Base-by-base conservation (phyloP, 2,797 vertebrate species). In the Oreochromis mossambicus region DNA sequence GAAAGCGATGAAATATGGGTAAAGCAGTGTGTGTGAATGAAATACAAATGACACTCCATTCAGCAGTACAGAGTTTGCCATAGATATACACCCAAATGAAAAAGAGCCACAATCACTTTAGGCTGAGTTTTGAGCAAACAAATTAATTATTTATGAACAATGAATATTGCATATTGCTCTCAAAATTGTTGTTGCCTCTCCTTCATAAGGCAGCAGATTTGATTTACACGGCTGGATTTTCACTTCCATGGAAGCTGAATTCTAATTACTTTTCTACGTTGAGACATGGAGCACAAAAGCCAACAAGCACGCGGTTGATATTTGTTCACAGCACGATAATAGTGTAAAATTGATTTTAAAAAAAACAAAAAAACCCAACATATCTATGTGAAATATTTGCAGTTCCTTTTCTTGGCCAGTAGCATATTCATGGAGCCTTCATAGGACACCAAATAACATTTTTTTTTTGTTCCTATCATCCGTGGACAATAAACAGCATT, bases 111-210 rank as follows among this genome's bases (percentile, higher is more conserved):
- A 93, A 95, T 95, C 92, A 94, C 91, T 94, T 95, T 93, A 81
- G 85, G 84, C 91, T 80, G 89, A 91, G 85, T 92, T 92, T 89
- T 80, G 86, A 94, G 94, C 93, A 95, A 95, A 94, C 89, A 93
- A 84, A 94, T 95, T 89, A 90, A 94, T 95, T 92, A 95, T 96
- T 95, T 92, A 96, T 94, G 92, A 94, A 92, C 86, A 87, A 95
- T 95, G 93, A 95, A 95, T 95, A 95, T 95, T 96, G 94, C 91
- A 94, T 95, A 92, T 94, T 90, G 92, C 92, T 92, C 88, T 92
- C 84, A 91, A 95, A 95, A 94, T 92, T 91, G 91, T 93, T 93
- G 91, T 94, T 93, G 92, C 87, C 76, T 94, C 85, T 92, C 86
- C 87, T 86, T 92, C 90, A 86, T 94, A 90, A 94, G 89, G 85